Evolutionary conservation across 2,888 invertebrate genomes (phyloP).

Genomic region (Hipparchia sbordonii): DNA sequence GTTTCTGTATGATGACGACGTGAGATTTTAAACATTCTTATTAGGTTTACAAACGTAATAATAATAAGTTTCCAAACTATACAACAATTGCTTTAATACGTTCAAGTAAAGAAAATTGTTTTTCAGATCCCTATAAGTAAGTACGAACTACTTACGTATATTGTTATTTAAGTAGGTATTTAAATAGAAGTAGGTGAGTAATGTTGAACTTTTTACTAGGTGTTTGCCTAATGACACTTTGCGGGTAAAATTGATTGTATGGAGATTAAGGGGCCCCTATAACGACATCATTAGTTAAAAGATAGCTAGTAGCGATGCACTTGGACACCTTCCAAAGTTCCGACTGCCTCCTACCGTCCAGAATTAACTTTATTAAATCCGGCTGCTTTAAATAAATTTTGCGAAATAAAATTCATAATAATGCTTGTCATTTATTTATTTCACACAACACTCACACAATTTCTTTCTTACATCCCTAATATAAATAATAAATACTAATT

Average conservation of each 20-base stretch:
- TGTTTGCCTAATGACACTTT: slow-evolving; percentile 12
- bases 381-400: slow-evolving; percentile 41
- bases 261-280: slow-evolving; percentile 43
- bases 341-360: slow-evolving; percentile 51
- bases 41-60: too few species aligned
- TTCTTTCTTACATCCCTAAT: slow-evolving; percentile 66
- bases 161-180: too few species aligned
- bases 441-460: slow-evolving; percentile 64
- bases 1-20: too few species aligned
- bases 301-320: slow-evolving; percentile 56
- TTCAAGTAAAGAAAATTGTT: too few species aligned
- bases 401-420: slow-evolving; percentile 46
- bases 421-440: slow-evolving; percentile 57
- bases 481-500: slow-evolving; percentile 67
- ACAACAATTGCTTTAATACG: too few species aligned
- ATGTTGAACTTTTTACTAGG: slow-evolving; percentile 8
- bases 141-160: too few species aligned
- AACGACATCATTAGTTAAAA: slow-evolving; percentile 54
- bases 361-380: slow-evolving; percentile 49
- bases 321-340: slow-evolving; percentile 58
- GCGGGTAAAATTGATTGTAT: slow-evolving; percentile 36
- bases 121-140: too few species aligned
- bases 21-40: too few species aligned
- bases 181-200: not conserved
- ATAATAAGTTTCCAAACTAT: too few species aligned